phyloP scores from a whole-genome alignment of 2,888 invertebrate species.

The Polietes domitor region DNA sequence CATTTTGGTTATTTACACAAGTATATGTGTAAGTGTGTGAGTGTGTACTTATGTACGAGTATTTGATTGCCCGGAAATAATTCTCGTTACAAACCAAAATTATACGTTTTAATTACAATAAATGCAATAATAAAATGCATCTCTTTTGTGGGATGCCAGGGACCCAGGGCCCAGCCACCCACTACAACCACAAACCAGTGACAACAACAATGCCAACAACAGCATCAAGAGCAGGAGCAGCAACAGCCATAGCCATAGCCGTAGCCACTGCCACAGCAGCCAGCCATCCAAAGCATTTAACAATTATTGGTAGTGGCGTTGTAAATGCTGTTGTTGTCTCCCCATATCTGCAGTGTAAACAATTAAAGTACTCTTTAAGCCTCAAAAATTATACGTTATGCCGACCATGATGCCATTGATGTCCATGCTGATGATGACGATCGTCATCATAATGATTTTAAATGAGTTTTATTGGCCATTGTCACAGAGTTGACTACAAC shows the following conservation, averaged over 20 bases:
- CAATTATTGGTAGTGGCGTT: constrained; percentile 12
- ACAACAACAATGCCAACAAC: not conserved
- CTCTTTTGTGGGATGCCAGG: not conserved
- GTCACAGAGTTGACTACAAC: not conserved
- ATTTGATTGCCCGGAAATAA: not conserved
- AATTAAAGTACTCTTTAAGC: constrained; percentile 33
- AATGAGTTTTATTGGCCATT: constrained; percentile 35
- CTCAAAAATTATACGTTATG: constrained; percentile 48
- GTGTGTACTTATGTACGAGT: too few species aligned
- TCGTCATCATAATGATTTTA: constrained; percentile 21
- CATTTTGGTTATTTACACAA: not conserved
- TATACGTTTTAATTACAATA: constrained; percentile 34
- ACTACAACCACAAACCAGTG: not conserved
- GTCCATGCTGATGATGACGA: not conserved
- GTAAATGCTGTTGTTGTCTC: constrained; percentile 7
- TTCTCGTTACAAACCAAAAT: constrained; percentile 15
- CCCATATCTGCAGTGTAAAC: constrained; percentile 33
- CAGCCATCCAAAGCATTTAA: constrained; percentile 22
- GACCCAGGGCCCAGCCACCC: not conserved
- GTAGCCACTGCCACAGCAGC: not conserved
- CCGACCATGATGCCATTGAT: not conserved
- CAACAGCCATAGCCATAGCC: not conserved
- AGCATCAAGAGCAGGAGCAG: not conserved
- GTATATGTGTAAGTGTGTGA: too few species aligned
- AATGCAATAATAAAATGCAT: constrained; percentile 12